These are phyloP conservation scores for Melanotus villosus DNA, from an alignment of 2,888 invertebrate species.

Conservation along the genomic window DNA sequence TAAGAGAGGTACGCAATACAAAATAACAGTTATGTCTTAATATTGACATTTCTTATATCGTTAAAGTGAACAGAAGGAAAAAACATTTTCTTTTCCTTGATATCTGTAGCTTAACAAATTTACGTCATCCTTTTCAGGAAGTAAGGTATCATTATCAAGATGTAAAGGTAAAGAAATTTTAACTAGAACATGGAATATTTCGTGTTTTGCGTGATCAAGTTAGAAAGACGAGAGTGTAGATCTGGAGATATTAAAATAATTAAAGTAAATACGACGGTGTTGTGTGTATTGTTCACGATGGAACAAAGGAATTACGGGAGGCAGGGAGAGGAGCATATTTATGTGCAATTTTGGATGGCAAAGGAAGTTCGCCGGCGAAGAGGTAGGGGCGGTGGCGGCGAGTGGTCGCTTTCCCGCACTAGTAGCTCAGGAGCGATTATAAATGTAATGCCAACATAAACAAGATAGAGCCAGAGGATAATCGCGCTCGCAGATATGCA, in stretches of 20 bases:
- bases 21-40: no score
- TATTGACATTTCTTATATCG: no score
- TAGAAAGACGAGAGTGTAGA: conserved; percentile 8
- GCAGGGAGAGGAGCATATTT: conserved; percentile 56
- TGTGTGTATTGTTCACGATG: conserved; percentile 37
- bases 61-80: no score
- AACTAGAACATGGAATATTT: no score
- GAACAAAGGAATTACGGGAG: conserved; percentile 60
- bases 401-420: conserved; percentile 55
- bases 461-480: conserved; percentile 65
- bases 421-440: conserved; percentile 56
- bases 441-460: conserved; percentile 63
- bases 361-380: conserved; percentile 51
- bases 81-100: no score
- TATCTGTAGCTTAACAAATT: no score
- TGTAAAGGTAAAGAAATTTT: no score
- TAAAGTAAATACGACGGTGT: conserved; percentile 26
- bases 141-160: no score
- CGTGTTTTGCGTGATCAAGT: conserved; percentile 13
- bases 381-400: conserved; percentile 42
- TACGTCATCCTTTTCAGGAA: no score
- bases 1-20: no score
- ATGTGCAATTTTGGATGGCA: conserved; percentile 59
- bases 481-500: conserved; percentile 67
- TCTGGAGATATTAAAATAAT: conserved; percentile 34